Base-by-base conservation (phyloP, 1,140 invertebrate species). In the Meloidogyne chitwoodi region DNA sequence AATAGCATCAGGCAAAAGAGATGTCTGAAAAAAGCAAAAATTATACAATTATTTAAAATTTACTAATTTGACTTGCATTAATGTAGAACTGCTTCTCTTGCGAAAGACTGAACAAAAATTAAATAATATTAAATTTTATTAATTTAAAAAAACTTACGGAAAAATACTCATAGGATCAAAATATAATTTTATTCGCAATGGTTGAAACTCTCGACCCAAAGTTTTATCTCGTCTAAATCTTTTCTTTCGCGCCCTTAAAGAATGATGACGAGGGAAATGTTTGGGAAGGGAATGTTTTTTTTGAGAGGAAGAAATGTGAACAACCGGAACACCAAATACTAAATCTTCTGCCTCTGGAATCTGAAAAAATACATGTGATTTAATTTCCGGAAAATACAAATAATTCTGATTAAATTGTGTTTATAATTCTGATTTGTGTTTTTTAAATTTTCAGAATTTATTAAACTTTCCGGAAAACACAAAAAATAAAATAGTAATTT, bases 141-240 rank as follows among this genome's bases (percentile, higher is more conserved):
- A 16, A n/a, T n/a, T n/a, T n/a, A n/a, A n/a, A n/a, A 74, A 70
- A 74, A 79, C 76, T 77, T 31, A 77, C 76, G 68, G 41, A 16
- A 24, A 34, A 64, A 78, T 79, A 63, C 78, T 78, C 14, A 26
- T 61, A 10, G 77, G 76, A 56, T 78, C 77, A 41, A 79, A 78
- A 41, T 78, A 71, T 22, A 78, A 63, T 38, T 62, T 48, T n/a
- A 78, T 78, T 6, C 77, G 34, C 8, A 78, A 48, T 12, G 78
- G 77, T 34, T 27, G 26, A 38, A 68, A 78, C 12, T 78, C 64
- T 10, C 77, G 44, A 11, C 31, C 68, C 11, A 62, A 16, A 24
- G 56, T 62, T n/a, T 38, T 19, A 24, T 78, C 77, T 29, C 77
- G 67, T 27, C 67, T 44, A 71, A 78, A 67, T 11, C 70, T 61